These are phyloP conservation scores for Cricetomys ansorgei DNA, from an alignment of 2,113 vertebrate genomes.

Conservation along the genomic window DNA sequence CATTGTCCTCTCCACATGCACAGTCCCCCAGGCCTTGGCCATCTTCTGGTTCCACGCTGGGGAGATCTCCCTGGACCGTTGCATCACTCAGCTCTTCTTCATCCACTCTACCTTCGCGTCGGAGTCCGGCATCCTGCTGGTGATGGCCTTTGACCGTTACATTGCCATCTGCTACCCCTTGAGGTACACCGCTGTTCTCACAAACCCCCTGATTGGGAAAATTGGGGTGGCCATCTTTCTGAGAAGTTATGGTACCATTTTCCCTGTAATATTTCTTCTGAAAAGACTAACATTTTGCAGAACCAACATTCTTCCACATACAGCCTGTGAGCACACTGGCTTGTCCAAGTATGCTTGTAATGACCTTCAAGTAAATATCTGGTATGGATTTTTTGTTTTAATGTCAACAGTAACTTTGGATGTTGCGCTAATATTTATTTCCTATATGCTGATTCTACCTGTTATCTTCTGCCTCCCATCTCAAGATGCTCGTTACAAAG, in stretches of 20 bases:
- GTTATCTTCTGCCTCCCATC: slow-evolving; percentile 52
- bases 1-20: not conserved
- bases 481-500: slow-evolving; percentile 44
- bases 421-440: slow-evolving; percentile 52
- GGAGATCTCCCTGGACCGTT: slow-evolving; percentile 59
- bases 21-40: slow-evolving; percentile 38
- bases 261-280: slow-evolving; percentile 41
- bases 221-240: not conserved
- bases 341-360: slow-evolving; percentile 49
- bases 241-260: slow-evolving; percentile 40
- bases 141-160: slow-evolving; percentile 74
- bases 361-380: slow-evolving; percentile 32
- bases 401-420: slow-evolving; percentile 52
- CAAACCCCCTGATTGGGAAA: not conserved
- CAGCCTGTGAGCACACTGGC: slow-evolving; percentile 46
- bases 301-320: slow-evolving; percentile 26
- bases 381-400: slow-evolving; percentile 55
- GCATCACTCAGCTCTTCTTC: slow-evolving; percentile 74
- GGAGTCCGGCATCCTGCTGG: slow-evolving; percentile 73
- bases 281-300: slow-evolving; percentile 69
- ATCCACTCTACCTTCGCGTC: not conserved
- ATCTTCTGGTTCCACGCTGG: slow-evolving; percentile 64
- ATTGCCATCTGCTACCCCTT: slow-evolving; percentile 63
- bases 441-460: slow-evolving; percentile 38
- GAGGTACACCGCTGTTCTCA: slow-evolving; percentile 53